Percentiles rank a stretch among this genome's conserved stretches.
phyloP scores from a whole-genome alignment of 2,797 vertebrate species.

The Cuculus canorus region DNA sequence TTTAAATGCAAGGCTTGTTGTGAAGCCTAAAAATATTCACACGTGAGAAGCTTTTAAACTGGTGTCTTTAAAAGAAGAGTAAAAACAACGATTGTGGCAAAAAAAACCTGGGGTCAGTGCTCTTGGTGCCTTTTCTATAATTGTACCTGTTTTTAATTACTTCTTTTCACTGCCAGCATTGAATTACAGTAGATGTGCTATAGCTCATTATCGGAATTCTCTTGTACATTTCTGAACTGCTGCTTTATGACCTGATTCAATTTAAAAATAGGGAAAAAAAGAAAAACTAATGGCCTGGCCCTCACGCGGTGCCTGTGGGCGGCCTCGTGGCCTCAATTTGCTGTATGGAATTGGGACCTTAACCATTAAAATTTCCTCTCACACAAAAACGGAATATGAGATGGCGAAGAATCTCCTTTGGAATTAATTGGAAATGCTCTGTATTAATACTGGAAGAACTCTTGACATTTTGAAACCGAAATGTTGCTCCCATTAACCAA shows the following conservation, averaged over 20 bases:
- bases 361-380: slow-evolving; percentile 59
- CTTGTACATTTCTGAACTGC: slow-evolving; percentile 80
- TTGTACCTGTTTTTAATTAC: slow-evolving; percentile 83
- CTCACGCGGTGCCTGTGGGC: slow-evolving; percentile 63
- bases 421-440: slow-evolving; percentile 69
- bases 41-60: slow-evolving; percentile 79
- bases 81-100: slow-evolving; percentile 75
- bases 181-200: slow-evolving; percentile 76
- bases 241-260: slow-evolving; percentile 73
- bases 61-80: slow-evolving; percentile 78
- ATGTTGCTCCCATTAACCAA: slow-evolving; percentile 79
- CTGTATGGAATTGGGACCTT: slow-evolving; percentile 58
- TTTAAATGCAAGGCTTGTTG: slow-evolving; percentile 76
- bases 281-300: slow-evolving; percentile 47
- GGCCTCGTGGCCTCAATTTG: slow-evolving; percentile 20
- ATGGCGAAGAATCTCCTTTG: slow-evolving; percentile 61
- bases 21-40: slow-evolving; percentile 79
- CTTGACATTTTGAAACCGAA: slow-evolving; percentile 64
- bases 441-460: slow-evolving; percentile 67
- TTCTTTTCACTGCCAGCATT: slow-evolving; percentile 85
- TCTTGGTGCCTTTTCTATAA: slow-evolving; percentile 86
- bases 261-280: slow-evolving; percentile 26
- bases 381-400: slow-evolving; percentile 33
- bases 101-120: slow-evolving; percentile 82
- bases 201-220: slow-evolving; percentile 77